Conservation (phyloP, 2,113 vertebrate species). For the Otocyon megalotis region DNA sequence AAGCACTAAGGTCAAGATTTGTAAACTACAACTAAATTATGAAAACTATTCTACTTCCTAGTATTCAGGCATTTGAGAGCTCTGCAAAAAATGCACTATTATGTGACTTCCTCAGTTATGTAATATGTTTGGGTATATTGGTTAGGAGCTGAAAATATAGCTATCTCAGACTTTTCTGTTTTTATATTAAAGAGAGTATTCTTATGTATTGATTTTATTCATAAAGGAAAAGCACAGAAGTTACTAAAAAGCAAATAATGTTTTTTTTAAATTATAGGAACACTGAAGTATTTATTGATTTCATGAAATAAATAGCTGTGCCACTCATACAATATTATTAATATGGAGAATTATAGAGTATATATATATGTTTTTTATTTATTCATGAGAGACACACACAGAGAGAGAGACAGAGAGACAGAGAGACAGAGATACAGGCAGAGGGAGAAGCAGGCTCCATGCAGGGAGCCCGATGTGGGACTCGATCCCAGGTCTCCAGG, state of each 20-base stretch:
- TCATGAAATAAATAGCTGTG: not conserved
- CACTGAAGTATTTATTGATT: not conserved
- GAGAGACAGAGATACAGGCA: too few relatives aligned
- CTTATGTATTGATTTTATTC: not conserved
- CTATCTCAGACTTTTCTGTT: slow-evolving; percentile 20
- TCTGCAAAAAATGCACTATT: not conserved
- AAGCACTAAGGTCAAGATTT: slow-evolving; percentile 69
- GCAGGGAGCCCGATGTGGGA: too few relatives aligned
- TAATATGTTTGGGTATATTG: slow-evolving; percentile 47
- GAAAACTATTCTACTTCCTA: slow-evolving; percentile 60
- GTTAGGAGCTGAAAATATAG: slow-evolving; percentile 34
- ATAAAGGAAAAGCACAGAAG: not conserved
- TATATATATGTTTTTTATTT: not conserved
- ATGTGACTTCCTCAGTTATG: slow-evolving; percentile 61
- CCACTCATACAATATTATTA: not conserved
- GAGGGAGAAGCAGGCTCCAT: too few relatives aligned
- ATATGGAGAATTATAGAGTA: not conserved
- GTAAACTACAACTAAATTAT: slow-evolving; percentile 62
- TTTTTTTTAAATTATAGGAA: not conserved
- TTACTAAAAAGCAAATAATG: not conserved
- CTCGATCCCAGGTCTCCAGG: too few relatives aligned
- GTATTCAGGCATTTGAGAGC: slow-evolving; percentile 54
- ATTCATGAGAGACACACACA: too few relatives aligned
- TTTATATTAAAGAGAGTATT: slow-evolving; percentile 48
- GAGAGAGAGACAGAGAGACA: too few relatives aligned